Base-by-base conservation (phyloP, 1,140 invertebrate genomes). In the Cydia fagiglandana region DNA sequence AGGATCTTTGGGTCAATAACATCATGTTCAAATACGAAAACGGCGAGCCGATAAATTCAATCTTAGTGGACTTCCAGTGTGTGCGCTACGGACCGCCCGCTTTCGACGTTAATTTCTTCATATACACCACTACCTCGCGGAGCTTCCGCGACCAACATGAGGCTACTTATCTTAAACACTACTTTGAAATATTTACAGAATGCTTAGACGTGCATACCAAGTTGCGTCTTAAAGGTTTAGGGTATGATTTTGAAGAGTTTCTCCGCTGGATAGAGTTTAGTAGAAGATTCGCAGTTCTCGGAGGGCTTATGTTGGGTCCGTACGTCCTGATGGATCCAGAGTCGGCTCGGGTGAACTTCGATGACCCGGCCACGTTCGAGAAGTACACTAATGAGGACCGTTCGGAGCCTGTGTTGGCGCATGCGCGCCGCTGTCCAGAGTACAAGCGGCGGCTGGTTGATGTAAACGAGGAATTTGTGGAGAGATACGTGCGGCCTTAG, bases 1-100 rank as follows among this genome's bases (percentile, higher is more conserved):
- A 93, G 28, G 94, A 94, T 78, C 81, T 93, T 20, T 94, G 93
- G 90, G 78, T 86, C 0, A 94, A 94, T 66, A 94, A 94, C 78
- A 88, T 94, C 7, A 79, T 94, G 73, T 94, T 92, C 74, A 81
- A 88, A 75, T 93, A 94, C 70, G 84, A 91, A 2, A 81, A 81
- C 24, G 80, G 80, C 0, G 66, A 75, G 7, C 88, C 90, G 0
- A 80, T 76, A 0, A 86, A 90, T 30, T 91, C 91, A 30, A 76
- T 91, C 66, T 76, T 94, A 0, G 79, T 94, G 30, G 93, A 94
- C 82, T 94, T 85, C 77, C 92, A 94, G 78, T 89, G 87, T 73
- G 73, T 86, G 1, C 81, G 92, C 12, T 93, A 93, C 77, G 86
- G 76, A 2, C 92, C 93, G 12, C 93, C 93, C 0, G 86, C 91